Percentiles rank a stretch among this genome's conserved stretches.
Evolutionary conservation across 2,113 vertebrate genomes (phyloP).

Genomic region (Struthio camelus): DNA sequence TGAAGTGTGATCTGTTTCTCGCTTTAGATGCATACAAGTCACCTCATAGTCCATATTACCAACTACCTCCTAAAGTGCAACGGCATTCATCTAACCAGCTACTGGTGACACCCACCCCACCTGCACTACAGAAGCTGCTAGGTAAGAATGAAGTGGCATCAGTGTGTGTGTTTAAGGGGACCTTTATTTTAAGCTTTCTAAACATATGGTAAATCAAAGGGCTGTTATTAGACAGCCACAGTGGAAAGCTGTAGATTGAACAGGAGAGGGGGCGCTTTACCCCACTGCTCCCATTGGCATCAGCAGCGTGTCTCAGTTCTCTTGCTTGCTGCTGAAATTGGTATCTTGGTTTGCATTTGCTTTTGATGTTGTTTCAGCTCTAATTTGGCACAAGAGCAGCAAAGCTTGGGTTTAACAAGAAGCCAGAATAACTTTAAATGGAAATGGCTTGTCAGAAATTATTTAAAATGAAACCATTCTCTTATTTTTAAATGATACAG

Average conservation of each 20-base stretch:
- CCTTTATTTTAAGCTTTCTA: background rate
- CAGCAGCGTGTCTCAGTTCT: background rate
- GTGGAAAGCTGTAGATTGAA: background rate
- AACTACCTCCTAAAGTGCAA: slow-evolving; percentile 98
- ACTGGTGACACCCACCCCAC: slow-evolving; percentile 89
- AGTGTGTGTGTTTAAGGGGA: background rate
- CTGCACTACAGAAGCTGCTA: slow-evolving; percentile 94
- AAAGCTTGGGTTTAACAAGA: background rate
- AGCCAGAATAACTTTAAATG: background rate
- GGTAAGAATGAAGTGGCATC: slow-evolving; percentile 74
- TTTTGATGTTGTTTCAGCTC: background rate
- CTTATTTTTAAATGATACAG: background rate
- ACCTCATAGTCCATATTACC: slow-evolving; percentile 94
- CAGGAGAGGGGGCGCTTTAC: background rate
- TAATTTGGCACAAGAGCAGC: background rate
- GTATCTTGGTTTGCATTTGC: background rate
- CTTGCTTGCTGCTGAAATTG: background rate
- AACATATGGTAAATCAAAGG: accelerated
- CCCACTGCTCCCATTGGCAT: background rate
- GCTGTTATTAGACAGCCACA: background rate
- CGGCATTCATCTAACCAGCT: slow-evolving; percentile 90
- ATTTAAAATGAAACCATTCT: background rate
- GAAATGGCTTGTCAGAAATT: background rate
- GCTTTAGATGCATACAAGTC: slow-evolving; percentile 89
- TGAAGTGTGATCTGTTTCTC: background rate